Evolutionary conservation across 2,113 vertebrate genomes (phyloP), one percentile per base, ranked within the genome.

Genomic region (Ameiurus melas): DNA sequence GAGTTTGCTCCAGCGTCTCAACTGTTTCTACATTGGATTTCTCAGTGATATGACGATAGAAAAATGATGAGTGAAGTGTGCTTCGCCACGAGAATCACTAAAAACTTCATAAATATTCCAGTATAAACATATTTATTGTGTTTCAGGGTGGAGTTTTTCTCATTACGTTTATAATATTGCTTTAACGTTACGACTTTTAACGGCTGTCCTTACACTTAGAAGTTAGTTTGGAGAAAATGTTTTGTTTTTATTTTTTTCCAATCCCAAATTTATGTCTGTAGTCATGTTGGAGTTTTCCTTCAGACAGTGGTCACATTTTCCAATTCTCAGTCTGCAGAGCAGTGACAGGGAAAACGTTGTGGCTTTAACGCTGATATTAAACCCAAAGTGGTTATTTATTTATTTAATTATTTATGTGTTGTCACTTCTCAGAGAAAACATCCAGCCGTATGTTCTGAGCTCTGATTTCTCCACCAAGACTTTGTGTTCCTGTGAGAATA

Each of bases 331-430:
- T 39, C 55, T 78, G 75, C 14, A 55, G 60, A 80, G 73, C 20
- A 30, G 75, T 55, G 57, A 80, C 25, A 43, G 75, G 80, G 85
- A 86, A 83, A 68, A 47, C 3, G 22, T 33, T 25, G 75, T 27
- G 77, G 77, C 57, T 75, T 64, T 36, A 77, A 66, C 19, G 19
- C 60, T 79, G 66, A 79, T 60, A 66, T 79, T 81, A 81, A 81
- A 58, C 30, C 3, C 4, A 33, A 64, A 58, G 25, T 57, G 3
- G 1, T 2, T 12, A 0, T 47, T 22, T 27, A 4, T 77, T 4
- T 25, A 9, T 77, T 14, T 43, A 20, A 47, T 9, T 77, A 3
- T 71, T 33, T 57, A 20, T 43, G 33, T 27, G 9, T 22, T 8
- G 75, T 68, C 12, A 68, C 19, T 86, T 86, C 47, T 51, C 58